A percentile compares a stretch with the other conserved stretches of the same genome.
Evolutionary conservation across 2,113 vertebrate species (phyloP).

Genomic region (Paradoxurus hermaphroditus): DNA sequence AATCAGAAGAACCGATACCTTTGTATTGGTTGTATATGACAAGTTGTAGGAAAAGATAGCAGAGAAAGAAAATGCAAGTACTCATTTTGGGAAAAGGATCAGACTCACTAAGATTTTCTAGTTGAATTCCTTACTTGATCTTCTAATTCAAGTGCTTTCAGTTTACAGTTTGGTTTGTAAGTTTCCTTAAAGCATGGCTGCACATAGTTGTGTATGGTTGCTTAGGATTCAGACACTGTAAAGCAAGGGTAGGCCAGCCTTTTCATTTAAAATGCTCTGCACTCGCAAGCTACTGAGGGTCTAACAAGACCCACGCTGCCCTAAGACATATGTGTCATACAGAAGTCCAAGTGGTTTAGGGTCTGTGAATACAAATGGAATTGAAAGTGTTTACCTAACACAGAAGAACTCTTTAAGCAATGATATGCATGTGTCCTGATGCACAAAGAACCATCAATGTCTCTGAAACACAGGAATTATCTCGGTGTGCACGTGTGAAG

Average conservation of each 20-base stretch:
- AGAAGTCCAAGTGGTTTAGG: neutral
- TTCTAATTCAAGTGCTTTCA: neutral
- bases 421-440: neutral
- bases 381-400: neutral
- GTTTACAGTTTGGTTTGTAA: neutral
- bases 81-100: neutral
- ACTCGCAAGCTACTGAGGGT: neutral
- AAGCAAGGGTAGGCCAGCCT: neutral
- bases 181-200: neutral
- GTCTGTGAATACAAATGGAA: neutral
- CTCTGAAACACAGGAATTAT: neutral
- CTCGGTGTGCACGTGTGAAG: neutral
- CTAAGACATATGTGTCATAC: neutral
- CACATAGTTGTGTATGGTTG: neutral
- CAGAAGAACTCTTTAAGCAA: neutral
- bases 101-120: neutral
- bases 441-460: neutral
- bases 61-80: conserved; percentile 1
- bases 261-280: neutral
- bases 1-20: neutral
- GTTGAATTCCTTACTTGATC: neutral
- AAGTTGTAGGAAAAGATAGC: neutral
- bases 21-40: neutral
- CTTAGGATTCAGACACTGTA: neutral
- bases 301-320: neutral